Evolutionary conservation across 2,797 vertebrate genomes (phyloP).

Genomic region (Cryptoblepharus egeriae): DNA sequence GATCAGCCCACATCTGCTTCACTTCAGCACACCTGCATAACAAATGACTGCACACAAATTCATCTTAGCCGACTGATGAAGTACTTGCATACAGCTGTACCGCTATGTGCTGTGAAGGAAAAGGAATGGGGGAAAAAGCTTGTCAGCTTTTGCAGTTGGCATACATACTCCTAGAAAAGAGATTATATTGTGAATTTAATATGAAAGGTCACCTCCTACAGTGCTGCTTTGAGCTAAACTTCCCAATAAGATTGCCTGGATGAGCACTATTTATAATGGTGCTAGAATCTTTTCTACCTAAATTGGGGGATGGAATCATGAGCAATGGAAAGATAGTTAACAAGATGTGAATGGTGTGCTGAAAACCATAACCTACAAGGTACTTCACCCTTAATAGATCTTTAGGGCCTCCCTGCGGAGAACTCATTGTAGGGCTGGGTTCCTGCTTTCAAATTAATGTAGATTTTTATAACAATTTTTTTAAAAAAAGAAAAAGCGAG

Average conservation of each 20-base stretch:
- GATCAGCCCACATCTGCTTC: neutral
- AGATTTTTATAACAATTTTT: neutral
- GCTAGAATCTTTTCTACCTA: neutral
- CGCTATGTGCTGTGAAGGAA: neutral
- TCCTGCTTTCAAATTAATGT: neutral
- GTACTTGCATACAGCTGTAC: conserved; percentile 26
- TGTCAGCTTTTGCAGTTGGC: neutral
- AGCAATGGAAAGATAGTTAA: neutral
- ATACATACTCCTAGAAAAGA: neutral
- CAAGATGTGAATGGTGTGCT: neutral
- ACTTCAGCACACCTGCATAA: conserved; percentile 10
- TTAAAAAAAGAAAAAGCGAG: neutral
- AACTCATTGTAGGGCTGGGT: neutral
- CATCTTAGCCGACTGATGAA: neutral
- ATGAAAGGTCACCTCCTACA: neutral
- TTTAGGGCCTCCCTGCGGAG: neutral
- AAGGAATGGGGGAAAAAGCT: neutral
- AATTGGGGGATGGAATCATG: neutral
- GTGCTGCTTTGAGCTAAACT: neutral
- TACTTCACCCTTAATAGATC: neutral
- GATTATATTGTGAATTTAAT: neutral
- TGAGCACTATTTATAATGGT: neutral
- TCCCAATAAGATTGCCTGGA: neutral
- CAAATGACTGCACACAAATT: conserved; percentile 11
- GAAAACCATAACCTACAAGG: neutral